phyloP scores from a whole-genome alignment of 2,113 vertebrate genomes.

The Ammodytes dubius region DNA sequence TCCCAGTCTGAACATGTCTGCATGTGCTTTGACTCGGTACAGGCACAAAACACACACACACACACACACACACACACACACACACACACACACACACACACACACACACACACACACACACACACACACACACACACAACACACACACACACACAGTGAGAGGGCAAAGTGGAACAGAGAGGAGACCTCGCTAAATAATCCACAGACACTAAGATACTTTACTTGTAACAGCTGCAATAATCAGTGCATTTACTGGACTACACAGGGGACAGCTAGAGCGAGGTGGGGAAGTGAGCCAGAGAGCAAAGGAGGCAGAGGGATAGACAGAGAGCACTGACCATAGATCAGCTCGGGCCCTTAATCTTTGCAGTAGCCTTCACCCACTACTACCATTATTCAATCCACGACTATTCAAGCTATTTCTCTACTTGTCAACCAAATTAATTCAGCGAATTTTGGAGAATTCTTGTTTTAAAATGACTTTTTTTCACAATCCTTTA shows the following conservation, averaged over 20 bases:
- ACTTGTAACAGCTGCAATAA: constrained; percentile 50
- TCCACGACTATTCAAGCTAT: not conserved
- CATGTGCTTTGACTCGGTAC: not conserved
- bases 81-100: not conserved
- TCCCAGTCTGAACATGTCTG: not conserved
- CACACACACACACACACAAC: not conserved
- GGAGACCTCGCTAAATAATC: constrained; percentile 48
- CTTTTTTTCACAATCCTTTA: too few relatives aligned
- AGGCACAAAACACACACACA: not conserved
- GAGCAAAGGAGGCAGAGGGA: not conserved
- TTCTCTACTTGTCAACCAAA: not conserved
- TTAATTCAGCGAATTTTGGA: not conserved
- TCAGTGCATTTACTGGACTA: constrained; percentile 37
- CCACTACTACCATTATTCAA: not conserved
- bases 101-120: not conserved
- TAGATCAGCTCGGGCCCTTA: not conserved
- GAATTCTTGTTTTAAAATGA: too few relatives aligned
- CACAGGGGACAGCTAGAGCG: constrained; percentile 25
- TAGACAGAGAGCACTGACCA: not conserved
- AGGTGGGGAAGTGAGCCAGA: constrained; percentile 9
- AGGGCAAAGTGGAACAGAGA: constrained; percentile 12
- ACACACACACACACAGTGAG: constrained; percentile 14
- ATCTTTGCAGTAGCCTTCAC: not conserved
- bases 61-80: constrained; percentile 9
- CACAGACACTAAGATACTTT: constrained; percentile 53